Base-by-base conservation (phyloP, 2,888 invertebrate genomes). In the Lepetodrilus schrolli region DNA sequence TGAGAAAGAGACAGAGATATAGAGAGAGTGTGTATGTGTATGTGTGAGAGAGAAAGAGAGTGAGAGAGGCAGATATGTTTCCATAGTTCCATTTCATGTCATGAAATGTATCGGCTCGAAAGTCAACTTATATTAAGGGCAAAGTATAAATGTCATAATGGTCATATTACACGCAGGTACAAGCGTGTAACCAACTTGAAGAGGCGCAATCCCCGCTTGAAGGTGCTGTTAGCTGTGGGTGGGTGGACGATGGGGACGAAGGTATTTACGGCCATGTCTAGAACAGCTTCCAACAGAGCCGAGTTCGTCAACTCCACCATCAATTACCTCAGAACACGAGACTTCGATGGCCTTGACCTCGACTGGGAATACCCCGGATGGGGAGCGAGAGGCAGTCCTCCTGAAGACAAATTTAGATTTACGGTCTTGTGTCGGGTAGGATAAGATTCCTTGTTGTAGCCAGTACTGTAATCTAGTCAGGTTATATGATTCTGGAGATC, bases 161-260 rank as follows among this genome's bases (percentile, higher is more conserved):
- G n/a, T n/a, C n/a, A n/a, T n/a, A n/a, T n/a, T n/a, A n/a, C 23
- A 4, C 30, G 8, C 20, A 76, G 76, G 70, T 76, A 76, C 38
- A n/a, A 13, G 1, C 10, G 70, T 36, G 26, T 74, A 23, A 26
- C 48, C 38, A 65, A 47, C 10, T 38, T 74, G 4, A 74, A 71
- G 43, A 21, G 76, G 34, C 50, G 66, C 0, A 81, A 82, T 21
- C 79, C 79, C 0, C 96, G 96, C 0, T 92, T 96, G 49, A 97
- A 96, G 87, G 94, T 95, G 0, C 92, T 95, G 1, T 92, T 97
- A 34, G 96, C 95, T 0, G 89, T 97, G 73, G 97, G 97, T 13
- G 97, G 97, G 0, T 97, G 97, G 97, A 96, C 96, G 0, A 96
- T 97, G 89, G 96, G 96, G 0, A 93, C 94, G 0, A 94, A 94